Base-by-base conservation (phyloP, 2,113 vertebrate genomes). In the Chitala chitala region DNA sequence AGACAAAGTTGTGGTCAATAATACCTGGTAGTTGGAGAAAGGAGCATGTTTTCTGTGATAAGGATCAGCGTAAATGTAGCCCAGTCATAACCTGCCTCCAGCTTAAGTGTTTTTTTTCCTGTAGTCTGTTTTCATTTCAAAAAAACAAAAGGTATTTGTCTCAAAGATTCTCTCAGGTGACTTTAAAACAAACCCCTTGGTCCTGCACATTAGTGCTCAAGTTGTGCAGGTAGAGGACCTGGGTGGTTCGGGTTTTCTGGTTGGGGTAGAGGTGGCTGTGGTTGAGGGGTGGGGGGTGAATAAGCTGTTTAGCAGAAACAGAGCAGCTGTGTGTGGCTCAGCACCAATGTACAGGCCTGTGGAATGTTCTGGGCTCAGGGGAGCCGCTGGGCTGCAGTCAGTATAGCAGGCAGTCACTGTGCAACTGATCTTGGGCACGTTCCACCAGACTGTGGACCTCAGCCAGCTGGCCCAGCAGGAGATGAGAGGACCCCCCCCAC, bases 1-100 rank as follows among this genome's bases (percentile, higher is more conserved):
- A 85, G 88, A 84, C 78, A 81, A 82, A 84, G 86, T 83, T 86
- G 88, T 86, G 87, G 77, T 80, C 74, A 76, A 78, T 83, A 80
- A 75, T 64, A 68, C 71, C 81, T 84, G 82, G 86, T 85, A 87
- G 89, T 89, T 84, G 82, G 87, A 83, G 78, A 84, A 83, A 80
- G 65, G 71, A 71, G 70, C 71, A 74, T 55, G 69, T 79, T 82
- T 74, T 66, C 24, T 31, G 74, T 78, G 75, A 76, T 58, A 74
- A 48, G 29, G 12, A 33, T 59, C 56, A 5, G 12, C 56, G n/a
- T n/a, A n/a, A n/a, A n/a, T n/a, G n/a, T n/a, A n/a, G n/a, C n/a
- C n/a, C n/a, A n/a, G n/a, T n/a, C n/a, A n/a, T n/a, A n/a, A n/a
- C n/a, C n/a, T n/a, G n/a, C n/a, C n/a, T n/a, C n/a, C n/a, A n/a